These are phyloP conservation scores for Lonchura striata DNA, from an alignment of 2,113 vertebrate species.

Conservation along the genomic window DNA sequence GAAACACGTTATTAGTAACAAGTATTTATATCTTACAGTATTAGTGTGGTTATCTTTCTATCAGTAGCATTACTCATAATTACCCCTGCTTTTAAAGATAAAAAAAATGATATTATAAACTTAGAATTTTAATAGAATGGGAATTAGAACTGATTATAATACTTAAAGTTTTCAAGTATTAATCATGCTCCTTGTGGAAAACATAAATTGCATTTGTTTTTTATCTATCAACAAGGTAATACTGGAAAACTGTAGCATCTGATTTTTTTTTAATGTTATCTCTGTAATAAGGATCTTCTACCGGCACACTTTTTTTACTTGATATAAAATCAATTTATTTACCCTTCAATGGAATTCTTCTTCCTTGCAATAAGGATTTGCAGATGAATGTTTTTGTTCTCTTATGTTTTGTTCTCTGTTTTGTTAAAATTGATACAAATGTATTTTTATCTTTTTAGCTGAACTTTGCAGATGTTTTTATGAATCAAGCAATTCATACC, in stretches of 20 bases:
- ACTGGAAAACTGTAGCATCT: not conserved
- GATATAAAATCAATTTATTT: not conserved
- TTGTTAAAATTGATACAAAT: not conserved
- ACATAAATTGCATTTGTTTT: not conserved
- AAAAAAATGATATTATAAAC: not conserved
- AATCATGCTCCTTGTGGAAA: not conserved
- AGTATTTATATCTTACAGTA: not conserved
- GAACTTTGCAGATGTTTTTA: slow-evolving; percentile 85
- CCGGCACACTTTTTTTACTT: not conserved
- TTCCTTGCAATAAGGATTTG: not conserved
- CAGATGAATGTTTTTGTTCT: not conserved
- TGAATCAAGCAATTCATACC: slow-evolving; percentile 92
- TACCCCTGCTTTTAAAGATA: not conserved
- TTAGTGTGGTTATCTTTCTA: not conserved
- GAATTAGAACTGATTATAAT: not conserved
- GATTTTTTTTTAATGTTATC: not conserved
- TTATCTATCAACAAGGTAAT: not conserved
- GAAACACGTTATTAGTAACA: not conserved
- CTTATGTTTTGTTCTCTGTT: not conserved
- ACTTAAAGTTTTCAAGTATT: not conserved
- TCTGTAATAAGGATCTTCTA: not conserved
- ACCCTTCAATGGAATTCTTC: not conserved
- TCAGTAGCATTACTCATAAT: not conserved
- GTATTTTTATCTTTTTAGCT: slow-evolving; percentile 74
- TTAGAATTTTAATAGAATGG: not conserved